Evolutionary conservation across 2,888 invertebrate genomes (phyloP).

Genomic region (Nebria salina): DNA sequence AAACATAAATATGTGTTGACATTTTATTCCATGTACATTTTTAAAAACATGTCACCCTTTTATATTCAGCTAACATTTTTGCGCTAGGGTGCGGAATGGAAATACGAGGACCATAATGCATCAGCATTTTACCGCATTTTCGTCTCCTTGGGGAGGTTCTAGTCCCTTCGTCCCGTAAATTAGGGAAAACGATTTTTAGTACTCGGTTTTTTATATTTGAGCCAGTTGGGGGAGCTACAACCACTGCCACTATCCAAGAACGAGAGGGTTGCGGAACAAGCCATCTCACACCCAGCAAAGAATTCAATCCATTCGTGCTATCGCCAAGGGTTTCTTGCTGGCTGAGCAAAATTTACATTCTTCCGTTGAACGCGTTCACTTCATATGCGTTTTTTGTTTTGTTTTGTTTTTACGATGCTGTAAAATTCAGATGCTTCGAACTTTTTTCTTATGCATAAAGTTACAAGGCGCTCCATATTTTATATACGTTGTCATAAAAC

Average conservation of each 20-base stretch:
- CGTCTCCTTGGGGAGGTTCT: not conserved
- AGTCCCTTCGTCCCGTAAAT: slow-evolving; percentile 5
- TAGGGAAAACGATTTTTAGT: slow-evolving; percentile 21
- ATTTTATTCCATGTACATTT: not conserved
- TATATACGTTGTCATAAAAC: not conserved
- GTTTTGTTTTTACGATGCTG: not conserved
- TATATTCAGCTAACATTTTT: not conserved
- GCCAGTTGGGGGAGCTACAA: not conserved
- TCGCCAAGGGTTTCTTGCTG: not conserved
- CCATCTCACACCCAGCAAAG: not conserved
- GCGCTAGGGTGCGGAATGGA: not conserved
- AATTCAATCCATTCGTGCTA: not conserved
- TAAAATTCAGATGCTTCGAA: not conserved
- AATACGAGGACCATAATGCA: not conserved
- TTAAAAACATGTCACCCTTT: not conserved
- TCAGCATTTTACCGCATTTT: not conserved
- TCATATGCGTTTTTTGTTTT: not conserved
- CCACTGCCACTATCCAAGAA: not conserved
- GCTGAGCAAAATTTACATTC: not conserved
- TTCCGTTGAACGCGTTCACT: not conserved
- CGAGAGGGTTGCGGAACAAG: not conserved
- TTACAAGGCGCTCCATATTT: not conserved
- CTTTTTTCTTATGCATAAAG: not conserved
- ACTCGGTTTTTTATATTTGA: not conserved
- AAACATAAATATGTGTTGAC: not conserved